A percentile compares a stretch with the other conserved stretches of the same genome.
phyloP scores from a whole-genome alignment of 2,888 invertebrate genomes.

The Prenolepis imparis region DNA sequence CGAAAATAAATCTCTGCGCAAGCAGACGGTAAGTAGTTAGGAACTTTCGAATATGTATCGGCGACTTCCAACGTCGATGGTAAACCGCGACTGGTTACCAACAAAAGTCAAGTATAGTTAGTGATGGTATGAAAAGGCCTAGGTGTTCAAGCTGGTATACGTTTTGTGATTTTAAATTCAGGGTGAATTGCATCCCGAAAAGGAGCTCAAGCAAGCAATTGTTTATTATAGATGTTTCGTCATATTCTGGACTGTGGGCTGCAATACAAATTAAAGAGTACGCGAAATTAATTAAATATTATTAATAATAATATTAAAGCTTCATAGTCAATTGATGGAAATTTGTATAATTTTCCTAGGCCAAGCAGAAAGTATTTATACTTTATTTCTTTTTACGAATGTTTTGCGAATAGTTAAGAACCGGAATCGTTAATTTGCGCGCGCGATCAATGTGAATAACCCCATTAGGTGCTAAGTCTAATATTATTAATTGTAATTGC shows the following conservation, averaged over 20 bases:
- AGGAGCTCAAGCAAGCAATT: neutral
- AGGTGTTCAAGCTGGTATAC: conserved; percentile 58
- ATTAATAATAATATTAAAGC: neutral
- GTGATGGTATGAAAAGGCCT: conserved; percentile 59
- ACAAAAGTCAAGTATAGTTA: conserved; percentile 45
- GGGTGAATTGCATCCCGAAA: conserved; percentile 22
- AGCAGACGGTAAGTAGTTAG: conserved; percentile 68
- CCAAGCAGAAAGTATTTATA: conserved; percentile 6
- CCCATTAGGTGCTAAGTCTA: conserved; percentile 75
- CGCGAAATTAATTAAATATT: neutral
- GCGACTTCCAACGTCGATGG: conserved; percentile 56
- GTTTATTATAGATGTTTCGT: neutral
- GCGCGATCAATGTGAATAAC: conserved; percentile 60
- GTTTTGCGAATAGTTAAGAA: neutral
- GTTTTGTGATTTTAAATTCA: conserved; percentile 40
- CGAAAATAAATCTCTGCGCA: conserved; percentile 54
- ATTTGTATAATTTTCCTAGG: conserved; percentile 12
- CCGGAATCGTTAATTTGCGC: conserved; percentile 46
- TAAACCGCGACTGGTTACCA: conserved; percentile 37
- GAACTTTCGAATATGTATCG: conserved; percentile 60
- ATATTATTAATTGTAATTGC: conserved; percentile 66
- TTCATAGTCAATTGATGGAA: neutral
- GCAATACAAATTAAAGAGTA: neutral
- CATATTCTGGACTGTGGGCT: neutral
- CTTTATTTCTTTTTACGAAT: conserved; percentile 1